phyloP scores from a whole-genome alignment of 37 sponge, comb jelly and placozoan species.

The Mnemiopsis leidyi region DNA sequence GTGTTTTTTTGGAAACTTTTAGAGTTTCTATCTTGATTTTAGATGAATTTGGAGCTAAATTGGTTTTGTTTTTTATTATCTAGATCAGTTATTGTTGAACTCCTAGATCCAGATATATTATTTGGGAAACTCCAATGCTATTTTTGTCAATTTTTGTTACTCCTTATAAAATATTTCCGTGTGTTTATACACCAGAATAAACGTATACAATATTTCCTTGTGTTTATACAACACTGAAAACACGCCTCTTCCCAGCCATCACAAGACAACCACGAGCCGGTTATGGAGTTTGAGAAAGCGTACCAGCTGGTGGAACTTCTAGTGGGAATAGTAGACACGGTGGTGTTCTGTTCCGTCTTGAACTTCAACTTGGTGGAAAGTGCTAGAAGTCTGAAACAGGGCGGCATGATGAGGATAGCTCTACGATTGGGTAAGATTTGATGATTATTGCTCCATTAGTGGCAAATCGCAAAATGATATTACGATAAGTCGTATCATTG shows the following conservation, averaged over 20 bases:
- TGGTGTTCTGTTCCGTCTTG: conserved; percentile 70
- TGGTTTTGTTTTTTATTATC: no score
- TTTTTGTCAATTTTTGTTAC: no score
- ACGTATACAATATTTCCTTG: neutral
- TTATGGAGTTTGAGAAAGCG: conserved; percentile 62
- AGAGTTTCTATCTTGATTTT: no score
- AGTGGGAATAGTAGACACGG: conserved; percentile 69
- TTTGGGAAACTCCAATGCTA: no score
- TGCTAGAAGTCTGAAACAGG: conserved; percentile 75
- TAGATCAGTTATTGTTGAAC: no score
- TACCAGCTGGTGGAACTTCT: conserved; percentile 1
- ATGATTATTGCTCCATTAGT: no score
- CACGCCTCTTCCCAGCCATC: neutral
- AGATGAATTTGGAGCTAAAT: no score
- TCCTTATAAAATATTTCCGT: no score
- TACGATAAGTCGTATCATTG: no score
- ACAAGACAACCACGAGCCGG: conserved; percentile 29
- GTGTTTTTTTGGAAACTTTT: neutral
- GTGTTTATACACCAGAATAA: no score
- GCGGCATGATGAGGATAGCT: conserved; percentile 76
- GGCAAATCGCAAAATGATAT: no score
- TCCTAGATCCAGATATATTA: no score
- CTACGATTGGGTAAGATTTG: conserved; percentile 74
- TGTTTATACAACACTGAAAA: neutral
- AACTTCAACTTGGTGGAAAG: conserved; percentile 72